A percentile compares a stretch with the other conserved stretches of the same genome.
Conservation (phyloP, 2,797 vertebrate species). For the Vultur gryphus region DNA sequence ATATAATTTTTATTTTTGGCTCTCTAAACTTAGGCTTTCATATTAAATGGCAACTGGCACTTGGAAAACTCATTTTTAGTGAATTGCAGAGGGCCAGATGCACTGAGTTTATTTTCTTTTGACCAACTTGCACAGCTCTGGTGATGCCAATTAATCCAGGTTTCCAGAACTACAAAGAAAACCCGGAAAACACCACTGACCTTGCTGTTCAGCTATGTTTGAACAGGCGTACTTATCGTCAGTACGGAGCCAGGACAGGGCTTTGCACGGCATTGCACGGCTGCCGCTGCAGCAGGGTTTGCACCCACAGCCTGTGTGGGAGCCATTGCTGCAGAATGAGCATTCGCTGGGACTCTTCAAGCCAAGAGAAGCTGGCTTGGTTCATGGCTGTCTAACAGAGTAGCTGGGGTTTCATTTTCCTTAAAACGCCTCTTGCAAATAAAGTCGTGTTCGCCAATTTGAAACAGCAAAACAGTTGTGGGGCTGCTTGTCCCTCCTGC, state of each 20-base stretch:
- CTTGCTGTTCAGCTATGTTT: background rate
- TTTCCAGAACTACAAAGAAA: background rate
- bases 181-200: background rate
- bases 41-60: background rate
- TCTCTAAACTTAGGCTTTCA: background rate
- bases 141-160: background rate
- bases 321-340: background rate
- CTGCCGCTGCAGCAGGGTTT: background rate
- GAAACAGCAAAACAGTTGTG: background rate
- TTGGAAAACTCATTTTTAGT: background rate
- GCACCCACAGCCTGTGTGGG: background rate
- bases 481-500: background rate
- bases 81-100: background rate
- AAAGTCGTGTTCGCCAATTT: rapidly evolving
- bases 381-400: background rate
- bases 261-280: background rate
- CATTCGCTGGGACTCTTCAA: background rate
- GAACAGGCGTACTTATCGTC: background rate
- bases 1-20: background rate
- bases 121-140: background rate
- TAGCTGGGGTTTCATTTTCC: background rate
- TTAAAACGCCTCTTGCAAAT: background rate
- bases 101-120: background rate
- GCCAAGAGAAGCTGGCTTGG: background rate
- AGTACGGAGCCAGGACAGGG: rapidly evolving